Conservation (phyloP, 2,797 vertebrate species). For the Peromyscus attwateri region DNA sequence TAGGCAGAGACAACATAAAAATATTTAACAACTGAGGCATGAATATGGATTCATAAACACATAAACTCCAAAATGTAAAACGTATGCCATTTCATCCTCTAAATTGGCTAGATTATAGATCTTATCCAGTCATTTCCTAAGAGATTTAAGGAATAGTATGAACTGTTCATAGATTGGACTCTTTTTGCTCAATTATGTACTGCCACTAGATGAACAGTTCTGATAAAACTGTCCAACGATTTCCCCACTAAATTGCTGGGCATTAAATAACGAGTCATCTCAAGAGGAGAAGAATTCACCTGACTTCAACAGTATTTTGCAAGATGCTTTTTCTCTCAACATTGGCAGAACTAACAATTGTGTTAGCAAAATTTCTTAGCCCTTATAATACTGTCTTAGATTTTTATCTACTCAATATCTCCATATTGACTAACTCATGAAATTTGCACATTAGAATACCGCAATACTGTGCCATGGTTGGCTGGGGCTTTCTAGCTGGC, state of each 20-base stretch:
- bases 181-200: constrained; percentile 16
- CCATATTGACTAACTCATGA: constrained; percentile 60
- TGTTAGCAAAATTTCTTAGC: constrained; percentile 67
- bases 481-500: background rate
- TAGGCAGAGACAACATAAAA: background rate
- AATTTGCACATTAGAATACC: constrained; percentile 8
- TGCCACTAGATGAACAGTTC: background rate
- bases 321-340: constrained; percentile 42
- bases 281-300: constrained; percentile 41
- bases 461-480: background rate
- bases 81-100: constrained; percentile 26
- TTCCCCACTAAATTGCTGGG: constrained; percentile 1
- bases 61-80: background rate
- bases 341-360: constrained; percentile 62
- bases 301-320: constrained; percentile 45
- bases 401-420: constrained; percentile 57
- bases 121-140: background rate
- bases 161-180: background rate
- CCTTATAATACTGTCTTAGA: background rate
- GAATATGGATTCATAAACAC: background rate
- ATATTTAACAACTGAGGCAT: background rate
- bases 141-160: background rate
- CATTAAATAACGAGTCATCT: constrained; percentile 10
- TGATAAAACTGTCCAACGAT: constrained; percentile 38
- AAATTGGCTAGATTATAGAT: constrained; percentile 23